Evolutionary conservation across 2,113 vertebrate genomes (phyloP).

Genomic region (Axis porcinus): DNA sequence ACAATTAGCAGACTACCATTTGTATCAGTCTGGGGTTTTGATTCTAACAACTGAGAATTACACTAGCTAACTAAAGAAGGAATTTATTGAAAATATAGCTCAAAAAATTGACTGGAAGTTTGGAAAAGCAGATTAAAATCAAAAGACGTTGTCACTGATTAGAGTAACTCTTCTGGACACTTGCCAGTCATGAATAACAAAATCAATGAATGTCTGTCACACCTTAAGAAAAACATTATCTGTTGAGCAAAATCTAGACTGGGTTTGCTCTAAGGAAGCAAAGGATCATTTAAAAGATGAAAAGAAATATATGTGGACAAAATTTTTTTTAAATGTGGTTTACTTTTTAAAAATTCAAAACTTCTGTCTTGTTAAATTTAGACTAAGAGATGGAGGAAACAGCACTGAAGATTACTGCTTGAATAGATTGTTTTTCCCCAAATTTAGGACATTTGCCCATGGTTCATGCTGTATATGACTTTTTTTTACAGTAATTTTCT

Average conservation of each 20-base stretch:
- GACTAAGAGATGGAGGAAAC: not conserved
- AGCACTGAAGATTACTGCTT: not conserved
- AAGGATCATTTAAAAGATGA: not conserved
- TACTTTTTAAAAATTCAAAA: not conserved
- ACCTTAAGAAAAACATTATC: not conserved
- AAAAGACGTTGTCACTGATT: not conserved
- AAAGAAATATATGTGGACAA: not conserved
- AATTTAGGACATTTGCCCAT: not conserved
- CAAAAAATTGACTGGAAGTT: not conserved
- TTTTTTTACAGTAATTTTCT: not conserved
- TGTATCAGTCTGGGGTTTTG: not conserved
- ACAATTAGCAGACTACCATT: not conserved
- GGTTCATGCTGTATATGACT: not conserved
- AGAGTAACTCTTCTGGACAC: not conserved
- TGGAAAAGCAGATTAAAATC: not conserved
- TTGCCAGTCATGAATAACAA: not conserved
- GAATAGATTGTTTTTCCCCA: not conserved
- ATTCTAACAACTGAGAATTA: not conserved
- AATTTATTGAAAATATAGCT: not conserved
- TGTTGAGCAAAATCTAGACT: not conserved
- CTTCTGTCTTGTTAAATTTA: not conserved
- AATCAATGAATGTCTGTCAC: not conserved
- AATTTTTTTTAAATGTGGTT: not conserved
- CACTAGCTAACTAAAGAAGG: not conserved
- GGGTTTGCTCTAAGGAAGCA: not conserved